Conservation (phyloP, 2,888 invertebrate species). For the Plutella xylostella region DNA sequence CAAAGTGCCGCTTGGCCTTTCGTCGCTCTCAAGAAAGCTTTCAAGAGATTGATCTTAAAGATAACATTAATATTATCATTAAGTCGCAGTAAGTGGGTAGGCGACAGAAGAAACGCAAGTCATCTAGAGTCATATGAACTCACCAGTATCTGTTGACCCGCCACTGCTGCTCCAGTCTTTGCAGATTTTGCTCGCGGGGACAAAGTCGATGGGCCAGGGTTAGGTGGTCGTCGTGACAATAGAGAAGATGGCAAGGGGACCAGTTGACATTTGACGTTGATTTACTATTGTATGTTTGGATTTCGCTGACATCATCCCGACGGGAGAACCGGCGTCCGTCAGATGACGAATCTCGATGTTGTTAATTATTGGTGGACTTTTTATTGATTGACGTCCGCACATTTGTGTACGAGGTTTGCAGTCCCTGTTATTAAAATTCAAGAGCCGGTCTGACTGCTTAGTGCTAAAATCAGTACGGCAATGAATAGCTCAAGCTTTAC, state of each 20-base stretch:
- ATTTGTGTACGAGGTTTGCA: too few species aligned
- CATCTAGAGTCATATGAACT: conserved; percentile 26
- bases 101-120: conserved; percentile 58
- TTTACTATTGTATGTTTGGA: conserved; percentile 54
- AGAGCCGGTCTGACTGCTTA: not conserved
- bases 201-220: conserved; percentile 26
- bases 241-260: conserved; percentile 34
- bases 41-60: conserved; percentile 48
- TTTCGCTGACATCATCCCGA: conserved; percentile 47
- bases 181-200: conserved; percentile 17
- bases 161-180: not conserved
- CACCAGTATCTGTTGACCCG: not conserved
- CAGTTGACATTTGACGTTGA: conserved; percentile 66
- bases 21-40: conserved; percentile 24
- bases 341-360: conserved; percentile 25
- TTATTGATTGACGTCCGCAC: not conserved
- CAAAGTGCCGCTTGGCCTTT: conserved; percentile 18
- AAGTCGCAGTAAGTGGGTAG: conserved; percentile 50
- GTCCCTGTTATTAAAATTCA: not conserved
- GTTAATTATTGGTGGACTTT: conserved; percentile 22
- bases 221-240: conserved; percentile 34
- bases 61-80: conserved; percentile 66
- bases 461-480: not conserved
- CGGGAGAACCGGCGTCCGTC: conserved; percentile 8
- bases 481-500: too few species aligned